Conservation (phyloP, 2,888 invertebrate species). For the Erebia palarica region DNA sequence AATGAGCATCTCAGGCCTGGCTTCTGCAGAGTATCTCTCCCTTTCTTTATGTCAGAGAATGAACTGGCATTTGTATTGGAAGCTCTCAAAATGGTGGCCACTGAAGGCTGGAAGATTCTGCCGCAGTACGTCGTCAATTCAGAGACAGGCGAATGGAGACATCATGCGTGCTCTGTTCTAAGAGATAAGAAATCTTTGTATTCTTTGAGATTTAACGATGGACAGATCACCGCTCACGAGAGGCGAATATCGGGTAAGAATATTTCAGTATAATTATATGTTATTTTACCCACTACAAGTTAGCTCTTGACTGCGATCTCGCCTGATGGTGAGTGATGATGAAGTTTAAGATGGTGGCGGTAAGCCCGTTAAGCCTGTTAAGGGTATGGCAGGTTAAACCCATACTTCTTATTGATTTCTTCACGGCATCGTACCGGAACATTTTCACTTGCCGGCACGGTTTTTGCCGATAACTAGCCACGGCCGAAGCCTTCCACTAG, state of each 20-base stretch:
- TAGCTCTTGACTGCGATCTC: too few relatives aligned
- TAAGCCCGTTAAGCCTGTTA: too few relatives aligned
- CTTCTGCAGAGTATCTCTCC: constrained; percentile 92
- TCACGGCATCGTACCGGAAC: too few relatives aligned
- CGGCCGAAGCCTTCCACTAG: too few relatives aligned
- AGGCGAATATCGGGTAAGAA: constrained; percentile 84
- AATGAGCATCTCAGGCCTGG: constrained; percentile 92
- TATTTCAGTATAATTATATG: too few relatives aligned
- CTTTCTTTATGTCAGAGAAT: constrained; percentile 91
- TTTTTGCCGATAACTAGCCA: too few relatives aligned
- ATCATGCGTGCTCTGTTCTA: constrained; percentile 89
- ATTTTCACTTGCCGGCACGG: too few relatives aligned
- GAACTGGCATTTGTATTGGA: constrained; percentile 92
- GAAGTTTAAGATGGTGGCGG: too few relatives aligned
- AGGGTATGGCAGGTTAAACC: too few relatives aligned
- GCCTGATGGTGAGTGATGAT: too few relatives aligned
- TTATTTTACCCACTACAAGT: too few relatives aligned
- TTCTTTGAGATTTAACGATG: constrained; percentile 88
- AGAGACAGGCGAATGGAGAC: constrained; percentile 95
- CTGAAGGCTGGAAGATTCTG: constrained; percentile 93
- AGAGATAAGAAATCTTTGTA: constrained; percentile 92
- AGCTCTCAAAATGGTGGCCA: constrained; percentile 93
- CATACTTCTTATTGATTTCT: too few relatives aligned
- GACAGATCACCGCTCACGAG: constrained; percentile 88
- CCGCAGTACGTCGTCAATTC: constrained; percentile 94